phyloP scores from a whole-genome alignment of 2,113 vertebrate genomes.

The Hucho hucho region DNA sequence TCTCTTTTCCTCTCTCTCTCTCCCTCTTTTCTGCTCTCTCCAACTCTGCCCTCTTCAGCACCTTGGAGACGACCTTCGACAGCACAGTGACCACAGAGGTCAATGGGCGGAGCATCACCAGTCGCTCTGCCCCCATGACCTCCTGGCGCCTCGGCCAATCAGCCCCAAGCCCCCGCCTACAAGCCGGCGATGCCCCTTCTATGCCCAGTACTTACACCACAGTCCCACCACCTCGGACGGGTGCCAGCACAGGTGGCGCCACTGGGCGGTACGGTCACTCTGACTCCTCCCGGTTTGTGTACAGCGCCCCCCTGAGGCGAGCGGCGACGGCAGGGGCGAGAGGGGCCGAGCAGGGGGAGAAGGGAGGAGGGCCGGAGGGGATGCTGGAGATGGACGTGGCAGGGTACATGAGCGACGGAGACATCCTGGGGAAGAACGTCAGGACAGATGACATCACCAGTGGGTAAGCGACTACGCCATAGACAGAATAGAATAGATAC shows the following conservation, averaged over 20 bases:
- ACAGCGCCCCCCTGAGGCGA: slow-evolving; percentile 81
- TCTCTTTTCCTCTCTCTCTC: neutral
- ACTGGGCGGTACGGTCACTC: slow-evolving; percentile 84
- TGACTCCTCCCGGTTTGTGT: slow-evolving; percentile 89
- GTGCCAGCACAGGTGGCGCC: slow-evolving; percentile 51
- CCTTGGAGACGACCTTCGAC: slow-evolving; percentile 96
- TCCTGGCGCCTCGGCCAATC: slow-evolving; percentile 95
- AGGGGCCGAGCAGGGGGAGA: slow-evolving; percentile 81
- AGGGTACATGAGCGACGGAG: slow-evolving; percentile 93
- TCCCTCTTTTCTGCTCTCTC: neutral
- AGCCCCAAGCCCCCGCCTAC: slow-evolving; percentile 83
- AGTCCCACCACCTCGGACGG: slow-evolving; percentile 42
- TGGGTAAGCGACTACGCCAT: slow-evolving; percentile 73
- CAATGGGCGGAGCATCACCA: slow-evolving; percentile 86
- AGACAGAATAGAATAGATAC: too few species aligned
- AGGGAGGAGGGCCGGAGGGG: slow-evolving; percentile 76
- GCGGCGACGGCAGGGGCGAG: slow-evolving; percentile 72
- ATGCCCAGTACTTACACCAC: slow-evolving; percentile 80
- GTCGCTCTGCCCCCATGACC: slow-evolving; percentile 86
- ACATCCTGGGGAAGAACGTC: slow-evolving; percentile 86
- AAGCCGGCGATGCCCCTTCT: slow-evolving; percentile 94
- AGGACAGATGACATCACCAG: slow-evolving; percentile 86
- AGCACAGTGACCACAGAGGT: slow-evolving; percentile 97
- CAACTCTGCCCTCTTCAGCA: slow-evolving; percentile 74
- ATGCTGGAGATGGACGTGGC: slow-evolving; percentile 83